A percentile compares a stretch with the other conserved stretches of the same genome.
Conservation (phyloP, 2,888 invertebrate species). For the Hyppa rectilinea region DNA sequence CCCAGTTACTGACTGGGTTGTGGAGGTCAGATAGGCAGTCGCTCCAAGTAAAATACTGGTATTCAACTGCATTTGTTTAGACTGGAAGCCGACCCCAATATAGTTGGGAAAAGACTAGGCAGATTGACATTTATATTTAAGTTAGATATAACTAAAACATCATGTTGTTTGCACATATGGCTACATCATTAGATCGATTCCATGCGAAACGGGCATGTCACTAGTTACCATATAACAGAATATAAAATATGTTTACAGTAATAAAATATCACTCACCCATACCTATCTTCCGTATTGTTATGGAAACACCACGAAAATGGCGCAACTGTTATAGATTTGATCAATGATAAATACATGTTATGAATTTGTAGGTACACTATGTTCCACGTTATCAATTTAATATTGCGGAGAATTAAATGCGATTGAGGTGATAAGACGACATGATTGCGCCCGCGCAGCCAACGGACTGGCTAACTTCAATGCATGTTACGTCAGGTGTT, state of each 20-base stretch:
- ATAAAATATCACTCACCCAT: constrained; percentile 62
- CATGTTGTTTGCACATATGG: background rate
- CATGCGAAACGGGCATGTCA: background rate
- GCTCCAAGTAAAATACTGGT: too few relatives aligned
- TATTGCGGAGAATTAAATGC: constrained; percentile 27
- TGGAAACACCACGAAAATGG: constrained; percentile 84
- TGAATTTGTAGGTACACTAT: constrained; percentile 16
- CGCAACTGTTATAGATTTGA: constrained; percentile 73
- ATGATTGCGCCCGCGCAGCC: constrained; percentile 56
- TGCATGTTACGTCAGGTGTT: constrained; percentile 34
- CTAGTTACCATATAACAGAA: background rate
- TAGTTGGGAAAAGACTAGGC: too few relatives aligned
- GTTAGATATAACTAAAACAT: too few relatives aligned
- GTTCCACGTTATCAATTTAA: constrained; percentile 37
- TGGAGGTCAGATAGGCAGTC: too few relatives aligned
- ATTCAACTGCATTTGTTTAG: too few relatives aligned
- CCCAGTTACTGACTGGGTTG: too few relatives aligned
- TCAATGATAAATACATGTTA: constrained; percentile 70
- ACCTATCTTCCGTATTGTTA: constrained; percentile 73
- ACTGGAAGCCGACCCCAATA: too few relatives aligned
- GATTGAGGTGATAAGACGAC: constrained; percentile 49
- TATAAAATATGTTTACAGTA: background rate
- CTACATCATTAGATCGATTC: background rate
- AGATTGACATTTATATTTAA: background rate
- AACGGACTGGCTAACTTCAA: constrained; percentile 43